Conservation (phyloP, 53 echinoderm and acorn worm genomes). For the Arbacia lixula region DNA sequence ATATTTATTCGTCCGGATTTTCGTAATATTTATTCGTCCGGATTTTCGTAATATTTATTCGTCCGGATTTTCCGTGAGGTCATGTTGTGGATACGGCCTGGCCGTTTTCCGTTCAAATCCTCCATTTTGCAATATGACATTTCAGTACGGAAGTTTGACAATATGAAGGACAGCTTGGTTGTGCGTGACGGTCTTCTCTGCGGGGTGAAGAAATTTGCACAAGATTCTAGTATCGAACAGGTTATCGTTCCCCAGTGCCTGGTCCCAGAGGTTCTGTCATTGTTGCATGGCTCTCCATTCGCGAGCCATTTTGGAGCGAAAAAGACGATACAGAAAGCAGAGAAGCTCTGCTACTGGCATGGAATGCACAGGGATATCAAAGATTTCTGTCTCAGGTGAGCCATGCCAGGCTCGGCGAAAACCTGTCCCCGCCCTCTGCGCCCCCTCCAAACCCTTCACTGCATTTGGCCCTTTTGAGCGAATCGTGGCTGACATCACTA, state of each 20-base stretch:
- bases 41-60: too few relatives aligned
- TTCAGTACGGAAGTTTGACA: background rate
- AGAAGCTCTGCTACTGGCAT: conserved; percentile 57
- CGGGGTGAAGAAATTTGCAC: background rate
- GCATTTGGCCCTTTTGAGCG: conserved; percentile 57
- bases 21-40: too few relatives aligned
- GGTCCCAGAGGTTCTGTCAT: conserved; percentile 1
- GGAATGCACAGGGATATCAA: conserved; percentile 60
- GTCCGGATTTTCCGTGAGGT: conserved; percentile 8
- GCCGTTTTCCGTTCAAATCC: background rate
- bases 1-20: too few relatives aligned
- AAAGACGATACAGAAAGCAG: conserved; percentile 37
- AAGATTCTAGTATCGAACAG: background rate
- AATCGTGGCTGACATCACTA: conserved; percentile 67
- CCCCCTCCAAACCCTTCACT: conserved; percentile 47
- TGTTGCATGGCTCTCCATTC: conserved; percentile 40
- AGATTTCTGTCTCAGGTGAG: conserved; percentile 38
- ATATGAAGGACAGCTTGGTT: background rate
- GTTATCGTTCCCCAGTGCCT: conserved; percentile 13
- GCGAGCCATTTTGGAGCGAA: conserved; percentile 22
- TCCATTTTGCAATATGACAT: background rate
- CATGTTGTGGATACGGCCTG: background rate
- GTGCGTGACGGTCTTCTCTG: conserved; percentile 37
- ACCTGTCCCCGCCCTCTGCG: conserved; percentile 54
- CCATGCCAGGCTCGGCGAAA: conserved; percentile 56